A percentile compares a stretch with the other conserved stretches of the same genome.
Conservation (phyloP, 2,888 invertebrate species). For the Bimastos eiseni region DNA sequence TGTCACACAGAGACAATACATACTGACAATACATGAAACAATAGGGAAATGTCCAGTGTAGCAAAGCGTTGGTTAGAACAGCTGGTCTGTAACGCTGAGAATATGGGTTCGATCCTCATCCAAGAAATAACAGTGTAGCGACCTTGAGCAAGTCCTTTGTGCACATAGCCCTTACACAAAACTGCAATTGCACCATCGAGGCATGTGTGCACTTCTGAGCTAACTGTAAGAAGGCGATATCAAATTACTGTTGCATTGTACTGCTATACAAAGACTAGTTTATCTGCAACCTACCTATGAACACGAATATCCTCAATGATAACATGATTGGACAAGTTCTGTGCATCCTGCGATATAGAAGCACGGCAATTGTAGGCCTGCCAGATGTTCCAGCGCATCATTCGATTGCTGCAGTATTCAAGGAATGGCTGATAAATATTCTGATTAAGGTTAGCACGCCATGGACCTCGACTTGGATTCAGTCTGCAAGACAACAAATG, state of each 20-base stretch:
- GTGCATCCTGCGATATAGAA: slow-evolving; percentile 68
- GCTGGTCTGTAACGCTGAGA: too few species aligned
- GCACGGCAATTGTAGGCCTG: slow-evolving; percentile 75
- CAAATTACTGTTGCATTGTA: too few species aligned
- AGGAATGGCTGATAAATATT: slow-evolving; percentile 76
- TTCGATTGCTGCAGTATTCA: slow-evolving; percentile 80
- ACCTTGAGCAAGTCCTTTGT: too few species aligned
- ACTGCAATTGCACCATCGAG: too few species aligned
- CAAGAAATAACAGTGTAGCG: too few species aligned
- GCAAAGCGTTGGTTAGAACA: too few species aligned
- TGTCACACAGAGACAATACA: background rate
- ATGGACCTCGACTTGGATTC: slow-evolving; percentile 75
- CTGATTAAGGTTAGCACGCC: slow-evolving; percentile 79
- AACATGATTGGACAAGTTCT: slow-evolving; percentile 69
- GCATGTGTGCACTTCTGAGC: too few species aligned
- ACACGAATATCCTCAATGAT: slow-evolving; percentile 74
- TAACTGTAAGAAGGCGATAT: too few species aligned
- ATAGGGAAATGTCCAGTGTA: background rate
- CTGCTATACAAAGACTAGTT: too few species aligned
- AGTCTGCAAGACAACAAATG: slow-evolving; percentile 46
- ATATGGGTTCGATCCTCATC: too few species aligned
- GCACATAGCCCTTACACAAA: too few species aligned
- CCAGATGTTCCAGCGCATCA: slow-evolving; percentile 82
- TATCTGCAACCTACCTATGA: slow-evolving; percentile 30
- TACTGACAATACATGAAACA: background rate